Base-by-base conservation (phyloP, 2,113 vertebrate genomes). In the Labrus mixtus region DNA sequence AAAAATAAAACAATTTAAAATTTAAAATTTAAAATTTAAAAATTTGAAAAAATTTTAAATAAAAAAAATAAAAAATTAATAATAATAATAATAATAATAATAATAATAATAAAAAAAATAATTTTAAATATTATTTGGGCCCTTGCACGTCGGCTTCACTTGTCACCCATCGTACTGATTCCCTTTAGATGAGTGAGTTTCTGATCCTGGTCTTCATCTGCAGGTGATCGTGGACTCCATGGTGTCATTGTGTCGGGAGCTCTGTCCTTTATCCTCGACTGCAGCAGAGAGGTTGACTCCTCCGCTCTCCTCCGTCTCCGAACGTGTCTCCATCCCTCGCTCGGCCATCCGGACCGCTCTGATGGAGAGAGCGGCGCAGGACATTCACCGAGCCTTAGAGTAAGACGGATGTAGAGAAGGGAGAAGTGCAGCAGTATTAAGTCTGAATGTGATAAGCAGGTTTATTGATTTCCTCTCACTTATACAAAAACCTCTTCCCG, bases 171-270 rank as follows among this genome's bases (percentile, higher is more conserved):
- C 25, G 25, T 25, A 25, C 1, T 25, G 25, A 33, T 33, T 6
- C 29, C 29, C 25, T 25, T 25, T 2, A 25, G 25, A 33, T 33
- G 3, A 33, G 29, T 33, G 29, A 33, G 4, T 68, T 25, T 23
- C 58, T 84, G 36, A 81, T 55, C 11, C 13, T 2, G 41, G 22
- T 22, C 0, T 41, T 78, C 22, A 1, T 0, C 60, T 76, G 8
- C 92, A 97, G 96, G 96, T 96, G 87, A 97, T 97, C 23, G 93
- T 97, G 36, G 96, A 97, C 87, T 96, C 96, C 8, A 97, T 96
- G 96, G 95, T 96, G 84, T 95, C 95, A 57, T 94, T 97, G 2
- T 96, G 96, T 0, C 95, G 95, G 17, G 96, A 97, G 88, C 91
- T 97, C 57, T 97, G 96, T 68, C 96, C 96, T 0, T 88, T 94